Conservation (phyloP, 1,140 invertebrate species). For the Musca domestica region DNA sequence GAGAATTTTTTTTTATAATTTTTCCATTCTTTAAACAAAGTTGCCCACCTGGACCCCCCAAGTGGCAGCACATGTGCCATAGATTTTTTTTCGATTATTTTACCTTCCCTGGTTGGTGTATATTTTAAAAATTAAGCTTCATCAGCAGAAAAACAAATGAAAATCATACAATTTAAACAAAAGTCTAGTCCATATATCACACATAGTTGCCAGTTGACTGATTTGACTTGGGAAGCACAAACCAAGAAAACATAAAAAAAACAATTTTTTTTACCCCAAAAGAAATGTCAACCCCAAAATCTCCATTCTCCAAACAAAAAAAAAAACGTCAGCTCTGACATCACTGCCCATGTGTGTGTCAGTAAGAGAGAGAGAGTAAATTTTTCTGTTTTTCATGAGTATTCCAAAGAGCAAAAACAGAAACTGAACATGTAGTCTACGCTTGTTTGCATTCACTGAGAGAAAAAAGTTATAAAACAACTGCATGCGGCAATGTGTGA, state of each 20-base stretch:
- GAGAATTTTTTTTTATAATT: no score
- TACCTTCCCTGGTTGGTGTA: no score
- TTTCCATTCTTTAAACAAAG: no score
- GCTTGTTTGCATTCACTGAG: background rate
- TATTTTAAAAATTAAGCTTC: constrained; percentile 7
- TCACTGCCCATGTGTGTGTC: background rate
- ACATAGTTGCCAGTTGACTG: constrained; percentile 16
- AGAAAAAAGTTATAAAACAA: background rate
- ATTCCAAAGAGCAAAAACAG: background rate
- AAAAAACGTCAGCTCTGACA: background rate
- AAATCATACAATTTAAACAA: background rate
- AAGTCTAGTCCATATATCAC: constrained; percentile 17
- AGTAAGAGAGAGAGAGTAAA: no score
- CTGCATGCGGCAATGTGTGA: constrained; percentile 7
- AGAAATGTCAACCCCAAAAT: background rate
- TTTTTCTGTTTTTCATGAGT: no score
- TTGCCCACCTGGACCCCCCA: no score
- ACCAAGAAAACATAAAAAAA: background rate
- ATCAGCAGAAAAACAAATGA: constrained; percentile 8
- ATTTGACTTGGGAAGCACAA: background rate
- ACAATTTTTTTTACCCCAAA: no score
- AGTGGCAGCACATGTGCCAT: no score
- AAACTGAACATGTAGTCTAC: constrained; percentile 6
- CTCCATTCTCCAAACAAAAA: background rate
- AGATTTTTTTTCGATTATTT: no score